Conservation (phyloP, 2,888 invertebrate genomes). For the Tetragnatha montana region DNA sequence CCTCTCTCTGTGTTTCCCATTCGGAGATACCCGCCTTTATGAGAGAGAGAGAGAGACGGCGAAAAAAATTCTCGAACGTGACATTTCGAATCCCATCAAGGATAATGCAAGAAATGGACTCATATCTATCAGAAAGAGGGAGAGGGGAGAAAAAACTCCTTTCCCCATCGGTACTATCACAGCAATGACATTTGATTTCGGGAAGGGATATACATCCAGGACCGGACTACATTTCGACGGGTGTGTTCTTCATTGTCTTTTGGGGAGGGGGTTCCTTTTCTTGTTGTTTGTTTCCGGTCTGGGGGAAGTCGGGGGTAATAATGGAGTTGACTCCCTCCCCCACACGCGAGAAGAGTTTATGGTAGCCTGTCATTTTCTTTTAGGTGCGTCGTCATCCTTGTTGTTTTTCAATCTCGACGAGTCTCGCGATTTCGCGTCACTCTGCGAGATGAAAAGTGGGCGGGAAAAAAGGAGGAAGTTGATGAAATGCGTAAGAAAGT, state of each 20-base stretch:
- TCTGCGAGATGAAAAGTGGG: constrained; percentile 33
- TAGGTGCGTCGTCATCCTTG: not conserved
- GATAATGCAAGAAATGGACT: constrained; percentile 50
- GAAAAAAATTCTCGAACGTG: constrained; percentile 21
- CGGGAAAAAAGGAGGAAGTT: constrained; percentile 19
- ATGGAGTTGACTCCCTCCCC: not conserved
- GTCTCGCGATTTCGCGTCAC: constrained; percentile 27
- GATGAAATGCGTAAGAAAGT: constrained; percentile 45
- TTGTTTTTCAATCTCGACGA: constrained; percentile 13
- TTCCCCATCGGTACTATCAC: constrained; percentile 6
- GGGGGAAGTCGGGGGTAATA: constrained; percentile 12
- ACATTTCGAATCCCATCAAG: constrained; percentile 39
- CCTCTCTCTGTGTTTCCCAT: constrained; percentile 22
- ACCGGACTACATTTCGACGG: not conserved
- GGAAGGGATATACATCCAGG: constrained; percentile 8
- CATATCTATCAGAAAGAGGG: constrained; percentile 2
- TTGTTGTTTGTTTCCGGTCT: not conserved
- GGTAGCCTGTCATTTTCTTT: constrained; percentile 16
- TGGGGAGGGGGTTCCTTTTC: not conserved
- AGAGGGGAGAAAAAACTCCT: not conserved
- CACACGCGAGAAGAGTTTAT: not conserved
- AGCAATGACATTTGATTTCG: constrained; percentile 43
- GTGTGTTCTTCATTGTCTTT: constrained; percentile 28
- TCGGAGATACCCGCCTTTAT: not conserved
- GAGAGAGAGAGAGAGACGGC: constrained; percentile 29